A percentile compares a stretch with the other conserved stretches of the same genome.
phyloP scores from a whole-genome alignment of 2,113 vertebrate species.

The Engystomops pustulosus region DNA sequence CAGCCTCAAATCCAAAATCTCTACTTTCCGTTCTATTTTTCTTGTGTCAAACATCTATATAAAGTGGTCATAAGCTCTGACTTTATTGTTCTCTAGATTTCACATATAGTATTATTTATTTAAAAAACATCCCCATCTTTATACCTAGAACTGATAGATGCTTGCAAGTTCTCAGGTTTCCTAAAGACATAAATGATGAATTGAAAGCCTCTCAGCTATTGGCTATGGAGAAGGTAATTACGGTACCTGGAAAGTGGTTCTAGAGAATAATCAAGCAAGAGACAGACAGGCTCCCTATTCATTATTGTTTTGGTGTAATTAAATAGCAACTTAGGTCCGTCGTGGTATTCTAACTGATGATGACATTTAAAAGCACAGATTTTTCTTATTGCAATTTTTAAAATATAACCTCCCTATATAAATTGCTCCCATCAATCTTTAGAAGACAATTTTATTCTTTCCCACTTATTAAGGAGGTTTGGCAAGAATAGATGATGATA shows the following conservation, averaged over 20 bases:
- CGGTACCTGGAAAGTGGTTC: slow-evolving; percentile 9
- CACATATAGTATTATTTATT: background rate
- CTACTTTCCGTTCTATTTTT: too few relatives aligned
- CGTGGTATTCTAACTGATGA: too few relatives aligned
- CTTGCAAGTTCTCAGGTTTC: background rate
- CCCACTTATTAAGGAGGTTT: too few relatives aligned
- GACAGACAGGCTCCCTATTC: background rate
- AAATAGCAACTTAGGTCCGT: background rate
- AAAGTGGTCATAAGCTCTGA: background rate
- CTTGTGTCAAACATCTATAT: background rate
- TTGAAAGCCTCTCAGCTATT: background rate
- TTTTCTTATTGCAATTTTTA: background rate
- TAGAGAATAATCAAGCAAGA: slow-evolving; percentile 23
- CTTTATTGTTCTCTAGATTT: background rate
- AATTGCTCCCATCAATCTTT: too few relatives aligned
- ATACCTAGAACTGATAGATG: background rate
- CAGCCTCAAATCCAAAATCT: too few relatives aligned
- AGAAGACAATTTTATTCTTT: too few relatives aligned
- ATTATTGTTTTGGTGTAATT: slow-evolving; percentile 5
- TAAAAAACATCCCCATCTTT: background rate
- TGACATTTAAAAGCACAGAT: background rate
- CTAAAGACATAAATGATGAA: background rate
- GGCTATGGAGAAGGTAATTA: slow-evolving; percentile 25
- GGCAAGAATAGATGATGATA: too few relatives aligned
- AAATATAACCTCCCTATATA: too few relatives aligned